A percentile compares a stretch with the other conserved stretches of the same genome.
Conservation (phyloP, 2,888 invertebrate species). For the Sympetrum striolatum region DNA sequence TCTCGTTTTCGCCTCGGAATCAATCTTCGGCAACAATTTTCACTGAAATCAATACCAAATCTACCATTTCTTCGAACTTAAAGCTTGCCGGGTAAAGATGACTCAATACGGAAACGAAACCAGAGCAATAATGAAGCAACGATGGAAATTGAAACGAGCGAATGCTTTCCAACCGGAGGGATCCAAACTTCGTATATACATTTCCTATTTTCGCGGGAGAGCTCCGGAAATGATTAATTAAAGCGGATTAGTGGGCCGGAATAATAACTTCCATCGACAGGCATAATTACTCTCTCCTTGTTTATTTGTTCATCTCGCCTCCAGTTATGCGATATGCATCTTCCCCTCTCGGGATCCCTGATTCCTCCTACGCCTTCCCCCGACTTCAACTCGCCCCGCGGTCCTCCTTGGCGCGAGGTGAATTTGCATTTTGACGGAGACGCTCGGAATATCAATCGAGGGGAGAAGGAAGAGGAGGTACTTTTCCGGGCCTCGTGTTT, state of each 20-base stretch:
- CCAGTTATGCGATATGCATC: background rate
- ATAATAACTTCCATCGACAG: constrained; percentile 25
- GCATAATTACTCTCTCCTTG: background rate
- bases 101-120: too few relatives aligned
- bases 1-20: too few relatives aligned
- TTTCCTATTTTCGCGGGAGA: background rate
- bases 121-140: too few relatives aligned
- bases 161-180: too few relatives aligned
- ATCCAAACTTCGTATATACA: background rate
- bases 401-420: background rate
- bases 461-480: background rate
- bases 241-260: background rate
- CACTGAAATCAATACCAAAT: too few relatives aligned
- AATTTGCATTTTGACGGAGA: constrained; percentile 38
- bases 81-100: too few relatives aligned
- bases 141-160: too few relatives aligned
- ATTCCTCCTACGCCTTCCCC: background rate
- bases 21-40: too few relatives aligned
- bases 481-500: constrained; percentile 8
- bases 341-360: background rate
- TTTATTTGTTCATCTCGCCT: background rate
- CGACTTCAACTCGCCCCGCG: background rate
- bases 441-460: constrained; percentile 25
- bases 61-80: too few relatives aligned
- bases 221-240: constrained; percentile 4